A percentile compares a stretch with the other conserved stretches of the same genome.
phyloP scores from a whole-genome alignment of 2,113 vertebrate species.

The Scolopax mira region DNA sequence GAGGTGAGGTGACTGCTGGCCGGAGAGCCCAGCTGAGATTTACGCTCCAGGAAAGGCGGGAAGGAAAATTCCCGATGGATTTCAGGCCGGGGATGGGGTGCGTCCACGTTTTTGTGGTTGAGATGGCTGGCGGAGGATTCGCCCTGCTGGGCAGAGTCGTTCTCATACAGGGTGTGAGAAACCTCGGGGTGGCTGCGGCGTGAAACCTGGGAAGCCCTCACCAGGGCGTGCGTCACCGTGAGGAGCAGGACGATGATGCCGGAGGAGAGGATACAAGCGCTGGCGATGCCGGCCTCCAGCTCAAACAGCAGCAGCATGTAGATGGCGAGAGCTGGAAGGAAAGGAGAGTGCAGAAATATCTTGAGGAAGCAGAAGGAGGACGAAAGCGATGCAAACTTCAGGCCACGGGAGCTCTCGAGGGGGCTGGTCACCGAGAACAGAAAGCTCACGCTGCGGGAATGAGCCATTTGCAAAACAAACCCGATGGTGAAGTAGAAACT shows the following conservation, averaged over 20 bases:
- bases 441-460: fast-evolving
- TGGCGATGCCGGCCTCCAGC: constrained; percentile 77
- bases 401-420: background rate
- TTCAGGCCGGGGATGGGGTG: constrained; percentile 67
- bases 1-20: constrained; percentile 49
- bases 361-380: background rate
- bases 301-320: constrained; percentile 87
- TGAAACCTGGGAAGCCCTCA: constrained; percentile 64
- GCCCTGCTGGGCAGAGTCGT: constrained; percentile 60
- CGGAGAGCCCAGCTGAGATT: constrained; percentile 47
- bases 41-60: constrained; percentile 53
- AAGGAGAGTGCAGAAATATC: background rate
- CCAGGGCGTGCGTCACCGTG: constrained; percentile 73
- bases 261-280: constrained; percentile 81
- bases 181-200: constrained; percentile 41
- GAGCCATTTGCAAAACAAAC: background rate
- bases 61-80: constrained; percentile 76
- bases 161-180: constrained; percentile 75
- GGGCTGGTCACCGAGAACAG: background rate
- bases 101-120: constrained; percentile 53
- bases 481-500: background rate
- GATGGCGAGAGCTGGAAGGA: constrained; percentile 79
- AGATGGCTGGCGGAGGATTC: constrained; percentile 56
- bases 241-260: constrained; percentile 82
- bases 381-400: background rate